Percentiles rank a stretch among this genome's conserved stretches.
Conservation (phyloP, 1,140 invertebrate species). For the Batillaria attramentaria region DNA sequence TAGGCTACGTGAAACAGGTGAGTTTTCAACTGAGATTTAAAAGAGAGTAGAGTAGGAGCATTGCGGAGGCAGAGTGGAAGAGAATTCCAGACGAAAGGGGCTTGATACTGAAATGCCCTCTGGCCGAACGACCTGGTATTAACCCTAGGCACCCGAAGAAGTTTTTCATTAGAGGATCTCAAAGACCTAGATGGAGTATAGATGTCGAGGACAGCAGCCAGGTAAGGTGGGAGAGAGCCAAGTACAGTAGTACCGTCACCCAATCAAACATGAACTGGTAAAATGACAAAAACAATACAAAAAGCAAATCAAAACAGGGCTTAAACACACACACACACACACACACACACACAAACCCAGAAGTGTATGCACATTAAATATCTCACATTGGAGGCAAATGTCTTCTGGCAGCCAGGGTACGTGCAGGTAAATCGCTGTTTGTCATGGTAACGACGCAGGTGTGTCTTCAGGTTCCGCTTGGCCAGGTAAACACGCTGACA, state of each 20-base stretch:
- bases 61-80: no score
- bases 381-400: constrained; percentile 26
- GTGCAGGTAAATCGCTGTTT: constrained; percentile 10
- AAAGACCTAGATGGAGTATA: not conserved
- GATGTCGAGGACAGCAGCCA: not conserved
- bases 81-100: no score
- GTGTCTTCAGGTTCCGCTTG: constrained; percentile 25
- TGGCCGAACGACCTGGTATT: no score
- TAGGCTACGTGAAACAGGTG: no score
- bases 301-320: not conserved
- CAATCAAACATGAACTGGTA: not conserved
- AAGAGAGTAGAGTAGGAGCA: no score
- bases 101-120: no score
- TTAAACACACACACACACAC: not conserved
- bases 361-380: not conserved
- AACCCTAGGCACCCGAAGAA: no score
- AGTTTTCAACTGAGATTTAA: no score
- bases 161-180: not conserved
- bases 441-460: constrained; percentile 11
- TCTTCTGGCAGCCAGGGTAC: not conserved
- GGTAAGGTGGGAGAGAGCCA: not conserved
- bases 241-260: not conserved
- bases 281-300: not conserved
- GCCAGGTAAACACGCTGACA: constrained; percentile 19
- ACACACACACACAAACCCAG: not conserved